Evolutionary conservation across 2,113 vertebrate genomes (phyloP).

Genomic region (Perca flavescens): DNA sequence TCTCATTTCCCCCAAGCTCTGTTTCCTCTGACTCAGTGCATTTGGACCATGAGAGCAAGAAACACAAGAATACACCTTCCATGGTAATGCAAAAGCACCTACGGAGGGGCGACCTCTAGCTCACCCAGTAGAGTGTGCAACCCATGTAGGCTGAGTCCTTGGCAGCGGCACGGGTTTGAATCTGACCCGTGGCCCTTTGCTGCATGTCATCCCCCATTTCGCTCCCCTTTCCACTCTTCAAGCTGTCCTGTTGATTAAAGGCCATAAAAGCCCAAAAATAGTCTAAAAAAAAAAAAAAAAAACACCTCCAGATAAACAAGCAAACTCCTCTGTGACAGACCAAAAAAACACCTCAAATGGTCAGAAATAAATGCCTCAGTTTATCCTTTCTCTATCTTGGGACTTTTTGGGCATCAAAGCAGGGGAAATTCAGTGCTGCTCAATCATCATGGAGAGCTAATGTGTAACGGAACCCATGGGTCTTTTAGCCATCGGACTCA

Average conservation of each 20-base stretch:
- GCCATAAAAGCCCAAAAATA: too few relatives aligned
- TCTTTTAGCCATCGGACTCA: conserved; percentile 57
- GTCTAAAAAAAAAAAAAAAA: too few relatives aligned
- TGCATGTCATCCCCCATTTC: too few relatives aligned
- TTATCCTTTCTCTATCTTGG: conserved; percentile 23
- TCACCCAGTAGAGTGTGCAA: too few relatives aligned
- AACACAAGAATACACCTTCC: conserved; percentile 7
- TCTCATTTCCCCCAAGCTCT: conserved; percentile 70
- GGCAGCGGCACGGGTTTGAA: too few relatives aligned
- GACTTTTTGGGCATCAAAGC: conserved; percentile 71
- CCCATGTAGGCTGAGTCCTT: too few relatives aligned
- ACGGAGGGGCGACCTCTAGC: too few relatives aligned
- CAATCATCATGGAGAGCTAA: conserved; percentile 72
- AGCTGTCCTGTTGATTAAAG: too few relatives aligned
- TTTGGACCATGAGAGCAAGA: conserved; percentile 48
- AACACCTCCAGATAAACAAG: too few relatives aligned
- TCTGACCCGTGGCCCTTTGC: too few relatives aligned
- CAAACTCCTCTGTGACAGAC: not conserved
- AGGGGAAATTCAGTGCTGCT: conserved; percentile 56
- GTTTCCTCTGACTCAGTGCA: conserved; percentile 79
- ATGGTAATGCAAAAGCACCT: not conserved
- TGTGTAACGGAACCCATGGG: conserved; percentile 74
- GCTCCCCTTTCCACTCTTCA: too few relatives aligned
- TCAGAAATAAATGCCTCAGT: conserved; percentile 42
- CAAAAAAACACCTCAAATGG: conserved; percentile 28